Conservation (phyloP, 2,888 invertebrate genomes). For the Entomobrya proxima region DNA sequence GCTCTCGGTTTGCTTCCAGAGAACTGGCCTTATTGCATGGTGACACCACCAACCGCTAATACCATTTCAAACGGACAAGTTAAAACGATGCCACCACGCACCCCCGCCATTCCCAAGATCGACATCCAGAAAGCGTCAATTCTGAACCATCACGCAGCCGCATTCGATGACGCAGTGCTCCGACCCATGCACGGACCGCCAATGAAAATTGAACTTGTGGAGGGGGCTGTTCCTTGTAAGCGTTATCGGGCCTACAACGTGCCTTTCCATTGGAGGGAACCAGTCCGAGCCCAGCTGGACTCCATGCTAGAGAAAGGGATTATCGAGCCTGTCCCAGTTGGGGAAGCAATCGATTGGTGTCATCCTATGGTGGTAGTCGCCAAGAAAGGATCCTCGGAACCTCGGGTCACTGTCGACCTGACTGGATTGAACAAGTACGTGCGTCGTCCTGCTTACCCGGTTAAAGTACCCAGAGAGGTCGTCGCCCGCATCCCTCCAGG, state of each 20-base stretch:
- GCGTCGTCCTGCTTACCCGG: background rate
- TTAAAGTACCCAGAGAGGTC: constrained; percentile 12
- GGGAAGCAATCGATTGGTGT: constrained; percentile 47
- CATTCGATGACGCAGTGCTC: constrained; percentile 28
- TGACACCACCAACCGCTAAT: background rate
- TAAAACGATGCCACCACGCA: background rate
- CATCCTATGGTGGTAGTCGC: constrained; percentile 51
- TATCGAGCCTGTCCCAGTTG: constrained; percentile 34
- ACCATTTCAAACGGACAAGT: background rate
- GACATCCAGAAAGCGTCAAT: background rate
- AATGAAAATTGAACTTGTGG: constrained; percentile 30
- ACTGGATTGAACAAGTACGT: constrained; percentile 25
- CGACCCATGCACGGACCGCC: constrained; percentile 23
- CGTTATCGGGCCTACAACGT: constrained; percentile 27
- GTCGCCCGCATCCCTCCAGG: constrained; percentile 29
- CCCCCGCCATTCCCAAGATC: no score
- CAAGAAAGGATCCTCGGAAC: constrained; percentile 22
- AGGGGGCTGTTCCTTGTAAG: constrained; percentile 8
- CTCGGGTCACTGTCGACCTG: constrained; percentile 26
- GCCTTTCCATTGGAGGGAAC: constrained; percentile 42
- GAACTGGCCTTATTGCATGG: constrained; percentile 3
- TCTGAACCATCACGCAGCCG: background rate
- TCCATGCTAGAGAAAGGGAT: constrained; percentile 17
- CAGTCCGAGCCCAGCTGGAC: constrained; percentile 13
- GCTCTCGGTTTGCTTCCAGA: constrained; percentile 1